Evolutionary conservation across 2,113 vertebrate genomes (phyloP).

Genomic region (Strix uralensis): DNA sequence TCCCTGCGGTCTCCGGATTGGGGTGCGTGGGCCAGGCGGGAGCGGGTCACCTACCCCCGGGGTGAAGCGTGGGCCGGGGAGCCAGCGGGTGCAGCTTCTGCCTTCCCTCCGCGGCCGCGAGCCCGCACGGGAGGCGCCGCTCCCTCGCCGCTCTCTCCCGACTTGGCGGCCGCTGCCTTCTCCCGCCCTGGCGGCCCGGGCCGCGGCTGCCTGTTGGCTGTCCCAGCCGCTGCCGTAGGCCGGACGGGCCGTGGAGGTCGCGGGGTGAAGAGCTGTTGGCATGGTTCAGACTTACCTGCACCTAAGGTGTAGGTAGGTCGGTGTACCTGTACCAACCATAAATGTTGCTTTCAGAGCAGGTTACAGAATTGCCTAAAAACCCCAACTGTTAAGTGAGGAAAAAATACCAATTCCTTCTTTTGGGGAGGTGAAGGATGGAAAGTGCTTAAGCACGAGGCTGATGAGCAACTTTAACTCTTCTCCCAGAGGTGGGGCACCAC

Average conservation of each 20-base stretch:
- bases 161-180: neutral
- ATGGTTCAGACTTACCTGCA: neutral
- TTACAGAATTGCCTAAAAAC: neutral
- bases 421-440: neutral
- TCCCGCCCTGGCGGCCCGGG: neutral
- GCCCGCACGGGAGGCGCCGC: neutral
- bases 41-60: accelerated
- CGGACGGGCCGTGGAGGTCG: neutral
- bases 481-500: too few species aligned
- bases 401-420: neutral
- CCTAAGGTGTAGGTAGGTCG: neutral
- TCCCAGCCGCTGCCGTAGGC: neutral
- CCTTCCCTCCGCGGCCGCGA: neutral
- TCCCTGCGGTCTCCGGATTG: accelerated
- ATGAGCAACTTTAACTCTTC: neutral
- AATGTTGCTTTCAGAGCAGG: neutral
- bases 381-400: neutral
- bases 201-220: neutral
- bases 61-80: too few species aligned
- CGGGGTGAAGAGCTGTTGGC: neutral
- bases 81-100: neutral
- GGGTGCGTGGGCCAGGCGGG: accelerated
- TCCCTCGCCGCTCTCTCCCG: neutral
- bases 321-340: too few species aligned
- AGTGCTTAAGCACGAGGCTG: accelerated